Evolutionary conservation across 2,888 invertebrate species (phyloP).

Genomic region (Dryococelus australis): DNA sequence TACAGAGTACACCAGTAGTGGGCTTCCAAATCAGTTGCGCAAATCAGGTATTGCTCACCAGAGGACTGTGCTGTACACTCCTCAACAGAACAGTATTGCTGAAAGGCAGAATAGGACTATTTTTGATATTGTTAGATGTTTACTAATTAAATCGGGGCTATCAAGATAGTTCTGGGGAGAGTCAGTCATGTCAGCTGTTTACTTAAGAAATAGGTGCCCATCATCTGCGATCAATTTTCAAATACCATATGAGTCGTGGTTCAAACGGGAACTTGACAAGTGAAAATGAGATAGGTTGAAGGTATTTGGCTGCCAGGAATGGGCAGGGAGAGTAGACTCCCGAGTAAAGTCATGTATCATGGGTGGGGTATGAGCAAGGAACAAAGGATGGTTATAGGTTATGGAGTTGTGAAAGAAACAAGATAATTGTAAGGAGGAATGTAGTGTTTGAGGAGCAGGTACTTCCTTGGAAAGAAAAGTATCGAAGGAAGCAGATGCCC

Average conservation of each 20-base stretch:
- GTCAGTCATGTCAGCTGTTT: neutral
- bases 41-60: neutral
- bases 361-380: slow-evolving; percentile 33
- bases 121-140: neutral
- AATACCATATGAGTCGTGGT: too few relatives aligned
- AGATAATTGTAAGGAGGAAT: too few relatives aligned
- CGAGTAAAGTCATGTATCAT: slow-evolving; percentile 23
- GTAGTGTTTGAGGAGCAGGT: too few relatives aligned
- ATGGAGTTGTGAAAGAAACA: too few relatives aligned
- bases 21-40: neutral
- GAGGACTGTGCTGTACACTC: neutral
- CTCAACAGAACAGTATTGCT: neutral
- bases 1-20: neutral
- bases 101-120: neutral
- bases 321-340: slow-evolving; percentile 26
- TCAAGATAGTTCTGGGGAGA: neutral
- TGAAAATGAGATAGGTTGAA: neutral
- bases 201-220: neutral
- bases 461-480: neutral
- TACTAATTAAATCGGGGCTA: neutral
- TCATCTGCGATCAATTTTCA: too few relatives aligned
- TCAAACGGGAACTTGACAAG: neutral
- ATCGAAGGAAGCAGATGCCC: too few relatives aligned
- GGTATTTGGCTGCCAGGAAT: slow-evolving; percentile 45
- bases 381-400: slow-evolving; percentile 37